A percentile compares a stretch with the other conserved stretches of the same genome.
Conservation (phyloP, 2,888 invertebrate genomes). For the Eristalis pertinax region DNA sequence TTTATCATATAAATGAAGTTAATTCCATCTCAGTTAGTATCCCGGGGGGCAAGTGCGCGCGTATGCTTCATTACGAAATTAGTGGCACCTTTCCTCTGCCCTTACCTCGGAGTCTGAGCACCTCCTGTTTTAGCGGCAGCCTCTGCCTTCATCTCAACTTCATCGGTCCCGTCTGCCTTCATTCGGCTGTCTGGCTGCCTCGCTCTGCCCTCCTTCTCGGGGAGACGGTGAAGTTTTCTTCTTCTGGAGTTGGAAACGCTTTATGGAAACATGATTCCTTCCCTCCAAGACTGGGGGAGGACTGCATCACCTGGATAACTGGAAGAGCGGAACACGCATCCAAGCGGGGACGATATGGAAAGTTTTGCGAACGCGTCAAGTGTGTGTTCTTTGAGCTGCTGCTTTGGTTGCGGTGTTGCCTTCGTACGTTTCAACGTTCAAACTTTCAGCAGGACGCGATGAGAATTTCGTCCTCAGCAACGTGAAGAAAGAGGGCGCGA, state of each 20-base stretch:
- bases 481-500: background rate
- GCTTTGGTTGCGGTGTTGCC: background rate
- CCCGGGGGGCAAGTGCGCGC: conserved; percentile 52
- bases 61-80: conserved; percentile 72
- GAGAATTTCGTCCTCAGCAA: conserved; percentile 52
- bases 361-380: conserved; percentile 58
- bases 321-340: conserved; percentile 41
- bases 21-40: conserved; percentile 68
- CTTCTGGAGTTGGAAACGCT: conserved; percentile 52
- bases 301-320: background rate
- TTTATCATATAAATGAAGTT: conserved; percentile 72
- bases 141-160: too few relatives aligned
- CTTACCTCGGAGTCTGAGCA: background rate
- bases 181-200: background rate
- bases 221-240: conserved; percentile 35
- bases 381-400: conserved; percentile 29
- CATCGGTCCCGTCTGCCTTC: too few relatives aligned
- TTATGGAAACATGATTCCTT: conserved; percentile 60
- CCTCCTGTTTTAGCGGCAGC: too few relatives aligned
- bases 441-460: conserved; percentile 26
- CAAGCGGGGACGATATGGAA: conserved; percentile 41
- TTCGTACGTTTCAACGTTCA: conserved; percentile 14
- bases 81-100: conserved; percentile 56
- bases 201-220: background rate
- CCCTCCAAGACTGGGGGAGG: background rate